Conservation (phyloP, 2,797 vertebrate genomes). For the Oryzias dopingdopingensis region DNA sequence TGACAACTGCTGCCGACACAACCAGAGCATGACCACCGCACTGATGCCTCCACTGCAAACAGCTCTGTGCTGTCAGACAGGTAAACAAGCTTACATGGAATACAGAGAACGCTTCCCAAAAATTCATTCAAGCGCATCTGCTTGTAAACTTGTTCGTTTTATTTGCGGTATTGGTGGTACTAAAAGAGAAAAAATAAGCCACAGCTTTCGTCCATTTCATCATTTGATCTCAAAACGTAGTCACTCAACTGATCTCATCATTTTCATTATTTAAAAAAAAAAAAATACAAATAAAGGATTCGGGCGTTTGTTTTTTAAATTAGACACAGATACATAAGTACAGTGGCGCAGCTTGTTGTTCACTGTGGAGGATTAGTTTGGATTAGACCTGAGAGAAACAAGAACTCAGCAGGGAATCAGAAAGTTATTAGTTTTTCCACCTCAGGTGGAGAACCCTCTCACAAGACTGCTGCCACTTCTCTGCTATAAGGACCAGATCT, state of each 20-base stretch:
- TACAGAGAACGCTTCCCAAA: constrained; percentile 20
- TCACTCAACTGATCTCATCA: too few species aligned
- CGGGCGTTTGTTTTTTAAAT: constrained; percentile 10
- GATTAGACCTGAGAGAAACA: constrained; percentile 54
- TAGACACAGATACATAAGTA: constrained; percentile 14
- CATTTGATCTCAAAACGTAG: background rate
- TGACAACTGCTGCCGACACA: constrained; percentile 56
- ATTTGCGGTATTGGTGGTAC: constrained; percentile 14
- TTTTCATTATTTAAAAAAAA: background rate
- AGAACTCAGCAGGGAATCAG: constrained; percentile 60
- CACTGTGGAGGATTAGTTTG: constrained; percentile 57
- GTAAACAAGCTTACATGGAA: constrained; percentile 42
- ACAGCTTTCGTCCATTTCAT: background rate
- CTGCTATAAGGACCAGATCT: background rate
- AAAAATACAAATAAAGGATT: background rate
- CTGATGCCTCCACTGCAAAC: constrained; percentile 46
- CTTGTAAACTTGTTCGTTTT: constrained; percentile 20
- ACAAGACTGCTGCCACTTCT: constrained; percentile 18
- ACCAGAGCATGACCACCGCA: constrained; percentile 55
- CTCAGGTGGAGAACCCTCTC: constrained; percentile 33
- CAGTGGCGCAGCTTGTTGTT: constrained; percentile 27
- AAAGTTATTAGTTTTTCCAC: constrained; percentile 56
- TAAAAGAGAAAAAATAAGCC: background rate
- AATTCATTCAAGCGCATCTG: constrained; percentile 41
- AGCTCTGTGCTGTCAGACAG: constrained; percentile 20